Conservation (phyloP, 2,113 vertebrate species). For the Corynorhinus townsendii region DNA sequence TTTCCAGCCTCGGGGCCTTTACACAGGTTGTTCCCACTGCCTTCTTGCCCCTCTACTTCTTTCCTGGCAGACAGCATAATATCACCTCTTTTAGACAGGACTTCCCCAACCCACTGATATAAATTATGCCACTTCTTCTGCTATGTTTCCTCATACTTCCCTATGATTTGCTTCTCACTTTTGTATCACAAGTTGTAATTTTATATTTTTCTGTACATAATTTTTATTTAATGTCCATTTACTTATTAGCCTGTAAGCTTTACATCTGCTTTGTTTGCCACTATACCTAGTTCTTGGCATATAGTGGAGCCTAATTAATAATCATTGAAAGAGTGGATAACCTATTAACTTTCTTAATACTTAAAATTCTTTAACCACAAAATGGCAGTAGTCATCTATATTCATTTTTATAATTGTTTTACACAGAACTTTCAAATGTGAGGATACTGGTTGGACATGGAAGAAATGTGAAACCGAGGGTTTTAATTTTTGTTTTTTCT, state of each 20-base stretch:
- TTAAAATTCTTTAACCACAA: not conserved
- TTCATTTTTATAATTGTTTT: not conserved
- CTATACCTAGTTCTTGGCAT: not conserved
- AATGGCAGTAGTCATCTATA: not conserved
- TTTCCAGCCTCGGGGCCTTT: not conserved
- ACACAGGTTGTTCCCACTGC: not conserved
- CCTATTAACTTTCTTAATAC: not conserved
- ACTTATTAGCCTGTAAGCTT: not conserved
- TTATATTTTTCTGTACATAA: not conserved
- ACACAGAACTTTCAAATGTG: not conserved
- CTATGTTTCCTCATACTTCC: not conserved
- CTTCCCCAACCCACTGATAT: not conserved
- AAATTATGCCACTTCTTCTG: not conserved
- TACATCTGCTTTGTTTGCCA: not conserved
- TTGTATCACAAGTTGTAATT: not conserved
- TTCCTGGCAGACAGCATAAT: not conserved
- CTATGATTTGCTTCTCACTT: not conserved
- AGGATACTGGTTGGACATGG: constrained; percentile 25
- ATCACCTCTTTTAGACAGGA: not conserved
- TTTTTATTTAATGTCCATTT: not conserved
- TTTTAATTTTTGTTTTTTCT: constrained; percentile 20
- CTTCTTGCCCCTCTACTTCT: not conserved
- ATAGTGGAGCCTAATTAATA: not conserved
- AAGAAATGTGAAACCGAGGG: constrained; percentile 64
- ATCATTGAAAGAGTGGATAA: not conserved